Percentiles rank a stretch among this genome's conserved stretches.
Evolutionary conservation across 1,140 invertebrate genomes (phyloP).

Genomic region (Palaemon carinicauda): DNA sequence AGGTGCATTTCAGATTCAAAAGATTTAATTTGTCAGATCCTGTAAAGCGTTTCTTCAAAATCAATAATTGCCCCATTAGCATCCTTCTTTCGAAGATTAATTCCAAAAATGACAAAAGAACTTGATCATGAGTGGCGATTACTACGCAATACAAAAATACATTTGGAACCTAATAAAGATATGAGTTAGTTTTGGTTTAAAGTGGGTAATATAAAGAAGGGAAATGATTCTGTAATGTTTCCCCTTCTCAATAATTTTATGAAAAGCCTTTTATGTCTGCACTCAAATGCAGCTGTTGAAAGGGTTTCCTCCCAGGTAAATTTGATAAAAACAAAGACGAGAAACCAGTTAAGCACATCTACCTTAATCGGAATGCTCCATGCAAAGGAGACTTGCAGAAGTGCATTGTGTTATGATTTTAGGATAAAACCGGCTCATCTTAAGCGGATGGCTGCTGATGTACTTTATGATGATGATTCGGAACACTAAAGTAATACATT

Average conservation of each 20-base stretch:
- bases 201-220: neutral
- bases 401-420: too few species aligned
- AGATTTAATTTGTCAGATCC: neutral
- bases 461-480: too few species aligned
- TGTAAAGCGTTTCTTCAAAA: neutral
- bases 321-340: conserved; percentile 37
- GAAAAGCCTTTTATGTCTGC: neutral
- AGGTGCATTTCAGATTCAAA: neutral
- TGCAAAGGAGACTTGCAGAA: too few species aligned
- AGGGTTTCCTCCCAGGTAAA: conserved; percentile 30
- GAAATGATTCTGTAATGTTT: neutral
- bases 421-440: too few species aligned
- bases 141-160: too few species aligned
- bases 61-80: neutral
- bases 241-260: neutral
- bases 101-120: neutral
- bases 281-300: conserved; percentile 13
- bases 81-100: neutral
- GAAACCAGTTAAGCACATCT: conserved; percentile 14
- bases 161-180: neutral
- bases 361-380: conserved; percentile 23
- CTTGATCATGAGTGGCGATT: neutral
- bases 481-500: too few species aligned
- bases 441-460: too few species aligned
- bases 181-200: conserved; percentile 6